Evolutionary conservation across 1,140 invertebrate genomes (phyloP).

Genomic region (Hyphantria cunea): DNA sequence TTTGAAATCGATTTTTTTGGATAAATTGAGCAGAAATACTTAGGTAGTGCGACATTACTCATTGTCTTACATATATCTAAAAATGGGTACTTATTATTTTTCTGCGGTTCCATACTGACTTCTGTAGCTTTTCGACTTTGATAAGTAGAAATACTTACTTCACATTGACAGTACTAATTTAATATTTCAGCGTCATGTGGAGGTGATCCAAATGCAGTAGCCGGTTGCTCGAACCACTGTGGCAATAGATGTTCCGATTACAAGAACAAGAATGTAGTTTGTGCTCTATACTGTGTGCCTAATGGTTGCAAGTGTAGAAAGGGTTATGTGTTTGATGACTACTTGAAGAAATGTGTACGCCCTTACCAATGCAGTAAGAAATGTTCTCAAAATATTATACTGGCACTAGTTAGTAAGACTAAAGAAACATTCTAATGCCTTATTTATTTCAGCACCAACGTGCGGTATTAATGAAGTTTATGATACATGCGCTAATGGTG

Average conservation of each 20-base stretch:
- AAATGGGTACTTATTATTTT: too few species aligned
- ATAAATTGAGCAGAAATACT: too few species aligned
- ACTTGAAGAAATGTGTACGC: slow-evolving; percentile 39
- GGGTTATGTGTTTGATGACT: slow-evolving; percentile 37
- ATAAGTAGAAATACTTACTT: not conserved
- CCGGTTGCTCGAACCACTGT: too few species aligned
- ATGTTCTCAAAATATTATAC: too few species aligned
- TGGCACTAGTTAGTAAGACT: too few species aligned
- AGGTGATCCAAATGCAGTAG: slow-evolving; percentile 44
- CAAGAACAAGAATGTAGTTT: slow-evolving; percentile 7
- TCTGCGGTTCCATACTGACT: too few species aligned
- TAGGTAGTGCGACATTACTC: too few species aligned
- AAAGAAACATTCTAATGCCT: too few species aligned
- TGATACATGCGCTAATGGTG: slow-evolving; percentile 16
- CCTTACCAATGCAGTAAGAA: slow-evolving; percentile 49
- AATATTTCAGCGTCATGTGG: slow-evolving; percentile 11
- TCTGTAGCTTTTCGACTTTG: too few species aligned
- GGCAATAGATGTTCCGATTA: slow-evolving; percentile 32
- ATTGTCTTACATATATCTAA: too few species aligned
- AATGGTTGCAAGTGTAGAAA: slow-evolving; percentile 46
- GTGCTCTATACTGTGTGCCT: slow-evolving; percentile 30
- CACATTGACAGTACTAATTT: too few species aligned
- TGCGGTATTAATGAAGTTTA: slow-evolving; percentile 26
- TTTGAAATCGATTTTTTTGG: too few species aligned
- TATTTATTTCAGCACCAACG: slow-evolving; percentile 5